phyloP scores from a whole-genome alignment of 1,140 invertebrate species.

The Lepidurus arcticus region DNA sequence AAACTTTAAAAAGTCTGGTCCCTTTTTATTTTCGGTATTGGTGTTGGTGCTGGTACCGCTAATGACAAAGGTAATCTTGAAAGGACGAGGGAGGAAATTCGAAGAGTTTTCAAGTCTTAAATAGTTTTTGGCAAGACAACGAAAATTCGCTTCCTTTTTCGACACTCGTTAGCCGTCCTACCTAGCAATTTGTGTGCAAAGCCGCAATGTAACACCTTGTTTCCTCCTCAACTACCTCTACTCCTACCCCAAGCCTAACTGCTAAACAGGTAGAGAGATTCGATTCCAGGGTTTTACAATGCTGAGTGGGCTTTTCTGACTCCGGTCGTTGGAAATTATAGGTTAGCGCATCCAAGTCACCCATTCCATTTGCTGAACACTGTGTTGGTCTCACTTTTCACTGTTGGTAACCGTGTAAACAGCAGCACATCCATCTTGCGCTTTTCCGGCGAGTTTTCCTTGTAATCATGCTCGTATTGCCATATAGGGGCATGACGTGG shows the following conservation, averaged over 20 bases:
- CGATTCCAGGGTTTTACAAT: not conserved
- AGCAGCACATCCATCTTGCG: not conserved
- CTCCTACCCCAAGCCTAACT: not conserved
- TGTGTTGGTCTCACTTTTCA: no score
- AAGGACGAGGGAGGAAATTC: not conserved
- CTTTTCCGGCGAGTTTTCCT: not conserved
- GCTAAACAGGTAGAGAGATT: not conserved
- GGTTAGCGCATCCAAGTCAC: not conserved
- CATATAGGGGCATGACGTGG: not conserved
- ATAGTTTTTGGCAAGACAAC: not conserved
- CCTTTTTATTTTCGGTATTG: not conserved
- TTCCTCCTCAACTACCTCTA: not conserved
- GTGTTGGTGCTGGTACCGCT: not conserved
- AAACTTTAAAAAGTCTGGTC: not conserved
- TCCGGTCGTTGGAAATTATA: not conserved
- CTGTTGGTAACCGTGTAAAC: no score
- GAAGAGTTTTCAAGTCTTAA: not conserved
- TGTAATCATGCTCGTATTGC: not conserved
- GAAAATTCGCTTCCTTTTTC: not conserved
- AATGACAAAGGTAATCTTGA: slow-evolving; percentile 1
- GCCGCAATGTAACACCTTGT: slow-evolving; percentile 11
- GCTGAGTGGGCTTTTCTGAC: not conserved
- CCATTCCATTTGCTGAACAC: not conserved
- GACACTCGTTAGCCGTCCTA: not conserved
- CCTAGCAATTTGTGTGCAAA: slow-evolving; percentile 18